phyloP scores from a whole-genome alignment of 2,113 vertebrate species.

The Gopherus evgoodei region DNA sequence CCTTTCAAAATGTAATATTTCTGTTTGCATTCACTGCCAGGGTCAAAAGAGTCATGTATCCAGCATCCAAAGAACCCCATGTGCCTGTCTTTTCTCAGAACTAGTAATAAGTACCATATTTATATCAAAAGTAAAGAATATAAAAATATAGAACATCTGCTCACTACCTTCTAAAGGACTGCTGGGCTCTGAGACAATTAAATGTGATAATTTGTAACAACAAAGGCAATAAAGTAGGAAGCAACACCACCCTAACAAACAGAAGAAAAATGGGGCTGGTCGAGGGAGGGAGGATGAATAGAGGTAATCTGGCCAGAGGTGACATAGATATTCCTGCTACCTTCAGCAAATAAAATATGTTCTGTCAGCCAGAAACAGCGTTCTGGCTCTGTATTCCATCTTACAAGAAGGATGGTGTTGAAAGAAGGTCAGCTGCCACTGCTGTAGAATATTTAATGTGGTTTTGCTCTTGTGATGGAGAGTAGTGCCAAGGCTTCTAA shows the following conservation, averaged over 20 bases:
- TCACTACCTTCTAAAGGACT: background rate
- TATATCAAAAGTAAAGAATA: background rate
- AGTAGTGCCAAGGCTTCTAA: accelerated
- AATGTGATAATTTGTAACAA: background rate
- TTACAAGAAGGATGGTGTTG: background rate
- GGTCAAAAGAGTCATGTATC: background rate
- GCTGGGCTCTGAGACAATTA: background rate
- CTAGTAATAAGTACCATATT: constrained; percentile 18
- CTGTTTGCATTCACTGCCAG: background rate
- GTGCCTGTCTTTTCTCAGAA: background rate
- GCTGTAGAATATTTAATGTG: background rate
- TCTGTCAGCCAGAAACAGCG: constrained; percentile 2
- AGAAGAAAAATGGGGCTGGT: background rate
- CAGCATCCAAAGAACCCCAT: background rate
- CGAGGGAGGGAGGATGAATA: background rate
- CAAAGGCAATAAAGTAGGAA: constrained; percentile 43
- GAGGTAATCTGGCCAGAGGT: constrained; percentile 8
- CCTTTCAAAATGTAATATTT: background rate
- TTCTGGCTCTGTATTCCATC: background rate
- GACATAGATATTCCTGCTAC: constrained; percentile 42
- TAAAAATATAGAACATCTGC: constrained; percentile 16
- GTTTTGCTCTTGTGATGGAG: background rate
- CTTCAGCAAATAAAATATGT: constrained; percentile 46
- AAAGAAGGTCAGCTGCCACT: constrained; percentile 22
- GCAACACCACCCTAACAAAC: constrained; percentile 14